Base-by-base conservation (phyloP, 2,888 invertebrate genomes). In the Lamellibrachia columna region DNA sequence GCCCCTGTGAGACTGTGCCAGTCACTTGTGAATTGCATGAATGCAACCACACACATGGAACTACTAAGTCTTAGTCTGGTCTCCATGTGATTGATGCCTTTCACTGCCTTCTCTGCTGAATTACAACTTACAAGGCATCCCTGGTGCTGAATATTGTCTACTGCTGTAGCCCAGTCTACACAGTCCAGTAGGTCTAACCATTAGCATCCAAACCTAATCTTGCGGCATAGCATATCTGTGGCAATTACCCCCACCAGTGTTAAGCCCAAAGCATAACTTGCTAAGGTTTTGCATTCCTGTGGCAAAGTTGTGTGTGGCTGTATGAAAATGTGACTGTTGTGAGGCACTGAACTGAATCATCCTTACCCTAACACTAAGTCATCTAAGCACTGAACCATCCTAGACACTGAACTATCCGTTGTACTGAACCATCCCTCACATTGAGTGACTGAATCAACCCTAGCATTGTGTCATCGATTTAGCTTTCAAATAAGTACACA, bases 1-100 rank as follows among this genome's bases (percentile, higher is more conserved):
- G 75, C n/a, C 75, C 1, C 0, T 75, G 75, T 22, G 75, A 75
- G 75, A 75, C 22, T n/a, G 4, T 22, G 75, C 75, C 3, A 75
- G 75, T 75, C 75, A 75, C 75, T 75, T 75, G 75, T 75, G 75
- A 75, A 75, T 75, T 75, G 75, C 75, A 75, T 22, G 75, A 75
- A 75, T 75, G 75, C 75, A 6, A 6, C 75, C 22, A 6, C 75
- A 75, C 75, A 75, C 75, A 75, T 75, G 75, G 75, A 75, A 22
- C 75, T 22, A 75, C 15, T 75, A 22, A 75, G 75, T 75, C 75
- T 75, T n/a, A 75, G 75, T 75, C 75, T 75, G 15, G 22, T 75
- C 75, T 75, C 75, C 40, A 40, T 75, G 75, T 75, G 75, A 75
- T 75, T 75, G 75, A 75, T 75, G 75, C 75, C 22, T 3, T 75